Percentiles rank a stretch among this genome's conserved stretches.
These are phyloP conservation scores for Notodonta dromedarius DNA, from an alignment of 2,888 invertebrate species.

Conservation along the genomic window DNA sequence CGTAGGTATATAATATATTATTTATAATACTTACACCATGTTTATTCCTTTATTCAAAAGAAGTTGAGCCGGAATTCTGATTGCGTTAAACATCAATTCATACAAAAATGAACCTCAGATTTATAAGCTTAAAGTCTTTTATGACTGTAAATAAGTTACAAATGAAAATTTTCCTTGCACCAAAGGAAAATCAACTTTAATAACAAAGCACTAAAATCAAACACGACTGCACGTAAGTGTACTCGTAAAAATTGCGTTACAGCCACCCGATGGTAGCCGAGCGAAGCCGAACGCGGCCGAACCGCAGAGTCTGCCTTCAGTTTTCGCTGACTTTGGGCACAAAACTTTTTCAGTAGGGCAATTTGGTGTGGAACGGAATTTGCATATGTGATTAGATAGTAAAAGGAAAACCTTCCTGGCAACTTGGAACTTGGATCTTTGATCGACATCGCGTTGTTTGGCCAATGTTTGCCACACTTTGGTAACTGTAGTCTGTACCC, in stretches of 20 bases:
- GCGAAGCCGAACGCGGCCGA: conserved; percentile 62
- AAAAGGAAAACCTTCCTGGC: conserved; percentile 36
- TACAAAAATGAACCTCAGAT: conserved; percentile 44
- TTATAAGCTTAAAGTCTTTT: conserved; percentile 20
- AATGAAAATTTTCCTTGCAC: neutral
- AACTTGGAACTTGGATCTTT: conserved; percentile 31
- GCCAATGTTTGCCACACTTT: neutral
- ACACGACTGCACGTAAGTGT: conserved; percentile 48
- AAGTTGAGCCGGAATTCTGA: conserved; percentile 71
- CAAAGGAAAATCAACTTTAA: conserved; percentile 42
- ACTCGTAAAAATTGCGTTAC: conserved; percentile 68
- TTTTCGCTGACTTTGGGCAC: conserved; percentile 44
- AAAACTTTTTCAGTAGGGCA: conserved; percentile 47
- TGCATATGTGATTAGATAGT: conserved; percentile 48
- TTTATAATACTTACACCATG: conserved; percentile 31
- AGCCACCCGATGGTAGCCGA: conserved; percentile 63
- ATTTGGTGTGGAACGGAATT: conserved; percentile 46
- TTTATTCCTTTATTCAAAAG: conserved; percentile 63
- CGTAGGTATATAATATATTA: no score
- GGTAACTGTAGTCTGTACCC: neutral
- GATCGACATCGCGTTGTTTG: conserved; percentile 14
- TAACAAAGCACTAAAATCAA: conserved; percentile 21
- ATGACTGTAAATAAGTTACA: conserved; percentile 33
- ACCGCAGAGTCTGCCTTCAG: conserved; percentile 42
- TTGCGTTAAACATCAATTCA: conserved; percentile 19